These are phyloP conservation scores for Colostygia pectinataria DNA, from an alignment of 2,888 invertebrate genomes.

Conservation along the genomic window DNA sequence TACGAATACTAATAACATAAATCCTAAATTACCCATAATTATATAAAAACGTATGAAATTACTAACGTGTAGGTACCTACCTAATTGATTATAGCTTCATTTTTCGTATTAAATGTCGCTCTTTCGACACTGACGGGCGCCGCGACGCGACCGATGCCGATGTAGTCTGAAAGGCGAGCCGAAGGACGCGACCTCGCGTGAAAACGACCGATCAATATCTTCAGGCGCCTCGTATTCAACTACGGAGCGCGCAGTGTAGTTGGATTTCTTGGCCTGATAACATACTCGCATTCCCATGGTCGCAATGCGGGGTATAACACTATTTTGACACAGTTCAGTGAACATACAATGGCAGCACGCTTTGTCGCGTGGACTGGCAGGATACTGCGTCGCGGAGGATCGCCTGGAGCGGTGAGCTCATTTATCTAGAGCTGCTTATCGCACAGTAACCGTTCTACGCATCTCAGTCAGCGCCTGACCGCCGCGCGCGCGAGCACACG, in stretches of 20 bases:
- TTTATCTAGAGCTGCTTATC: slow-evolving; percentile 74
- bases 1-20: too few species aligned
- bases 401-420: slow-evolving; percentile 79
- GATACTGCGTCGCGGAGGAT: slow-evolving; percentile 75
- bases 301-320: slow-evolving; percentile 36
- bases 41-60: neutral
- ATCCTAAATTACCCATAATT: too few species aligned
- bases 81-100: neutral
- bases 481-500: slow-evolving; percentile 78
- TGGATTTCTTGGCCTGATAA: slow-evolving; percentile 67
- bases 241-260: slow-evolving; percentile 66
- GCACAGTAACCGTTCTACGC: slow-evolving; percentile 60
- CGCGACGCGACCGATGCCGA: slow-evolving; percentile 1
- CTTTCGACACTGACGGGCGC: slow-evolving; percentile 12
- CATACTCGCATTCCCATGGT: slow-evolving; percentile 52
- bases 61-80: neutral
- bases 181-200: slow-evolving; percentile 81
- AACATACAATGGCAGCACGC: slow-evolving; percentile 60
- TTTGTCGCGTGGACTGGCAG: slow-evolving; percentile 72
- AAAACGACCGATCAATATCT: slow-evolving; percentile 73
- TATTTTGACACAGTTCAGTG: slow-evolving; percentile 17
- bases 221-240: slow-evolving; percentile 54
- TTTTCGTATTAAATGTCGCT: slow-evolving; percentile 11
- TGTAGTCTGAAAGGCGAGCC: slow-evolving; percentile 72
- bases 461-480: slow-evolving; percentile 76